Evolutionary conservation across 1,140 invertebrate species (phyloP).

Genomic region (Ostrea edulis): DNA sequence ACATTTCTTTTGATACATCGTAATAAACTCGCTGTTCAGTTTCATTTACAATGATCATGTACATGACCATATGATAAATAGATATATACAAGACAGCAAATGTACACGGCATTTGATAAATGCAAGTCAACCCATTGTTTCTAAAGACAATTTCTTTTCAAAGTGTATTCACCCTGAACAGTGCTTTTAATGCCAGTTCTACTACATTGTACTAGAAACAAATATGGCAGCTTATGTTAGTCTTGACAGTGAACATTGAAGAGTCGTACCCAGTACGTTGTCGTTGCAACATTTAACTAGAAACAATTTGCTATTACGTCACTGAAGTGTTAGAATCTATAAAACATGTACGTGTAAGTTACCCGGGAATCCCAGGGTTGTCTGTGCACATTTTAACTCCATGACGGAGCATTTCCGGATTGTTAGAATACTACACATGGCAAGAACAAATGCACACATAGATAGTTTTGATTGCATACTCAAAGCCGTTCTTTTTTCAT

Average conservation of each 20-base stretch:
- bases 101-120: background rate
- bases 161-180: background rate
- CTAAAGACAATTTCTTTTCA: background rate
- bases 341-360: slow-evolving; percentile 29
- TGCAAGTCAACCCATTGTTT: background rate
- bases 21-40: background rate
- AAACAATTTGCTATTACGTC: background rate
- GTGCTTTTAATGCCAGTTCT: background rate
- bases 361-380: slow-evolving; percentile 14
- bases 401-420: slow-evolving; percentile 13
- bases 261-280: slow-evolving; percentile 11
- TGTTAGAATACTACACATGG: slow-evolving; percentile 22
- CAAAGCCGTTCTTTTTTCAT: background rate
- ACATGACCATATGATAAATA: background rate
- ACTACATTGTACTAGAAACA: background rate
- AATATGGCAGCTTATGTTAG: slow-evolving; percentile 13
- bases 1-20: background rate
- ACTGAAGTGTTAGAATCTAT: background rate
- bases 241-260: slow-evolving; percentile 4
- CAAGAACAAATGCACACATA: slow-evolving; percentile 10
- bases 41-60: background rate
- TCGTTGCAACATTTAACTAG: background rate
- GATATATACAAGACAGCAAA: background rate
- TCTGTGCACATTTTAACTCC: slow-evolving; percentile 16
- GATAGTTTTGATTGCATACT: slow-evolving; percentile 30